Conservation (phyloP, 2,113 vertebrate genomes). For the Myiozetetes cayanensis region DNA sequence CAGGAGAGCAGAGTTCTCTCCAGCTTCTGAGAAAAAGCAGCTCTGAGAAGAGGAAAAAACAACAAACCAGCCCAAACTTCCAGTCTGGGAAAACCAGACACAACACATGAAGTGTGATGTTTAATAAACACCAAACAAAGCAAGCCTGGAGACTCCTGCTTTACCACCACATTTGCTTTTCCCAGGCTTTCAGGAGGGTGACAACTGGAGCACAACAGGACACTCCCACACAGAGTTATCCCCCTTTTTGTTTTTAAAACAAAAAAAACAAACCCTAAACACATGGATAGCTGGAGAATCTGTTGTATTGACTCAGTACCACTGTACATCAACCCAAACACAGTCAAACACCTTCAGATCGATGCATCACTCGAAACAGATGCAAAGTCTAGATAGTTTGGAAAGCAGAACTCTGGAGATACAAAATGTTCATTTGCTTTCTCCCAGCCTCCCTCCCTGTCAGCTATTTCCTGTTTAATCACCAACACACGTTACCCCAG, state of each 20-base stretch:
- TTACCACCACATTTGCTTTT: not conserved
- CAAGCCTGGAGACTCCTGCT: not conserved
- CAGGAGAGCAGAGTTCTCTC: rapidly evolving
- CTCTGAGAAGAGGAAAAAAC: not conserved
- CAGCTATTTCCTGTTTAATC: not conserved
- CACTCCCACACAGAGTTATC: not conserved
- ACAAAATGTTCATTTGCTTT: not conserved
- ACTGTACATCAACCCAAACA: not conserved
- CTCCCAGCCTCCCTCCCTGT: not conserved
- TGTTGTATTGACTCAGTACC: not conserved
- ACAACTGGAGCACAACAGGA: not conserved
- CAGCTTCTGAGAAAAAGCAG: not conserved
- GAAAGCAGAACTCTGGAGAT: not conserved
- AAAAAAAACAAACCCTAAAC: not conserved
- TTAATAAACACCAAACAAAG: not conserved
- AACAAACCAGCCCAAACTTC: not conserved
- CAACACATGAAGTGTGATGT: not conserved
- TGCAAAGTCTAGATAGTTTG: not conserved
- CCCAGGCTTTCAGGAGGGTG: not conserved
- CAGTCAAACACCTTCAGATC: not conserved
- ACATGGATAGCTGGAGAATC: not conserved
- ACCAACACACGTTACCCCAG: not conserved
- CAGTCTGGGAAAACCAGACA: not conserved
- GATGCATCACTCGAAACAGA: not conserved
- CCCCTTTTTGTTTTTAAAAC: not conserved